Percentiles rank a stretch among this genome's conserved stretches.
These are phyloP conservation scores for Penaeus chinensis DNA, from an alignment of 1,140 invertebrate species.

Conservation along the genomic window DNA sequence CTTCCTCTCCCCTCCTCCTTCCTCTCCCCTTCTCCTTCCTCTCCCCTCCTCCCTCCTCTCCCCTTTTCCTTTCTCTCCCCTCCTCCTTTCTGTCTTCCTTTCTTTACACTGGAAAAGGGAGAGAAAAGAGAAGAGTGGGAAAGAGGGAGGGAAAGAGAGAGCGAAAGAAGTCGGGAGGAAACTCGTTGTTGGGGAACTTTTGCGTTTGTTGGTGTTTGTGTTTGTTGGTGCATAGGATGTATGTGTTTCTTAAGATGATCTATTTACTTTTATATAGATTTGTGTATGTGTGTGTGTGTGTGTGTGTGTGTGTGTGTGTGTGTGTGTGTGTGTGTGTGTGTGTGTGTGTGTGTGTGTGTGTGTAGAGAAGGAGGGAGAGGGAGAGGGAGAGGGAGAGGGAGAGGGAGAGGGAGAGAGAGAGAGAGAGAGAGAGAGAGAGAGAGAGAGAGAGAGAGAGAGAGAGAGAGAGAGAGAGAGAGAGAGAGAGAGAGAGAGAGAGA, in stretches of 20 bases:
- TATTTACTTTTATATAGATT: no score
- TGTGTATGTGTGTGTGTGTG: not conserved
- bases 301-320: not conserved
- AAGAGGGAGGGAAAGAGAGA: not conserved
- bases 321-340: not conserved
- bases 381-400: not conserved
- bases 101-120: not conserved
- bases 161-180: no score
- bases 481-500: no score
- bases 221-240: no score
- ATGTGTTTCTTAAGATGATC: no score
- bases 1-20: not conserved
- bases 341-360: not conserved
- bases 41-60: not conserved
- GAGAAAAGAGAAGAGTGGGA: not conserved
- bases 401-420: not conserved
- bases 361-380: not conserved
- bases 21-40: not conserved
- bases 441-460: not conserved
- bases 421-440: no score
- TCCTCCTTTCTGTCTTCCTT: not conserved
- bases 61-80: not conserved
- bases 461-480: not conserved
- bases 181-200: no score
- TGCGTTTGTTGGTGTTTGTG: no score